Percentiles rank a stretch among this genome's conserved stretches.
phyloP scores from a whole-genome alignment of 2,797 vertebrate species.

The Echiichthys vipera region DNA sequence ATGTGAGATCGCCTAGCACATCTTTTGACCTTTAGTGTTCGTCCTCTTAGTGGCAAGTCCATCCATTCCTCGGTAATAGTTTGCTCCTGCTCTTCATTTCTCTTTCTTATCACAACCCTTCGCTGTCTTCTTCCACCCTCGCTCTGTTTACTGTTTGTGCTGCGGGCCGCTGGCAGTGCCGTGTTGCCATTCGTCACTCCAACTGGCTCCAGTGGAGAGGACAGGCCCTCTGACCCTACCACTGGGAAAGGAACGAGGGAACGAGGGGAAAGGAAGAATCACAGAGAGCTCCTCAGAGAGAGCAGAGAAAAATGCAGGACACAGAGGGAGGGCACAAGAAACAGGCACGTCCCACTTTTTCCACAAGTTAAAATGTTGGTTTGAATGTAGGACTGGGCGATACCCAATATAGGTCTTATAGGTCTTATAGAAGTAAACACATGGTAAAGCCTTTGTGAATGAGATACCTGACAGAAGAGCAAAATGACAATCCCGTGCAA shows the following conservation, averaged over 20 bases:
- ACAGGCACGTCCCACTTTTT: not conserved
- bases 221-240: conserved; percentile 68
- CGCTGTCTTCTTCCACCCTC: conserved; percentile 50
- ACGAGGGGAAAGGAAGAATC: conserved; percentile 1
- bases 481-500: no score
- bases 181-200: conserved; percentile 71
- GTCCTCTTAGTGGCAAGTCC: conserved; percentile 31
- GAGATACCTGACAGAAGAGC: no score
- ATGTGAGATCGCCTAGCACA: conserved; percentile 18
- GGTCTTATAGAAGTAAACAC: no score
- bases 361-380: not conserved
- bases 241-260: conserved; percentile 60
- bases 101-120: conserved; percentile 59
- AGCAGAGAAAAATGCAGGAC: not conserved
- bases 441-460: no score
- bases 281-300: conserved; percentile 9
- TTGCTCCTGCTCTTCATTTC: conserved; percentile 53
- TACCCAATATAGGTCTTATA: no score
- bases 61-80: conserved; percentile 30
- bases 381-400: no score
- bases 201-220: conserved; percentile 70
- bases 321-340: not conserved
- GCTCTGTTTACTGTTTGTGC: conserved; percentile 65
- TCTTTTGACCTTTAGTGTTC: conserved; percentile 56
- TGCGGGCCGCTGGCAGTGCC: conserved; percentile 61